Conservation (phyloP, 2,797 vertebrate species). For the Pseudomugil tenellus region DNA sequence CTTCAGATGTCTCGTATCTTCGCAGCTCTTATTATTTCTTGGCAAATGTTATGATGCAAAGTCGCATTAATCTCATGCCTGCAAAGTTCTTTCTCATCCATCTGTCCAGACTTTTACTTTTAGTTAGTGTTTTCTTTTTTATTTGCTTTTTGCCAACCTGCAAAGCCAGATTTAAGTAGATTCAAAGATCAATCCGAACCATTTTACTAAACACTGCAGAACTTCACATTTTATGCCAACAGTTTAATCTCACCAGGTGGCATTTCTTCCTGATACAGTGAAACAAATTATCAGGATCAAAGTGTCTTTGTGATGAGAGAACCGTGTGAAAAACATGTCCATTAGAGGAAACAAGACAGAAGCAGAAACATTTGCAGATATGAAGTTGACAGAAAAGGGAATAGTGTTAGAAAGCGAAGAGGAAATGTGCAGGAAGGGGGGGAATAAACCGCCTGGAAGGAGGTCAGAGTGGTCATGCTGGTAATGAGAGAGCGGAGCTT, state of each 20-base stretch:
- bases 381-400: background rate
- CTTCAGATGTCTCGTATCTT: too few relatives aligned
- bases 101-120: background rate
- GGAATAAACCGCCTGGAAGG: constrained; percentile 32
- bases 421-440: constrained; percentile 30
- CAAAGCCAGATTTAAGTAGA: background rate
- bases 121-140: background rate
- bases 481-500: background rate
- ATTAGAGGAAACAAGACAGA: background rate
- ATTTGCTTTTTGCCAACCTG: background rate
- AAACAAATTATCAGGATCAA: background rate
- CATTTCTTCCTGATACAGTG: background rate
- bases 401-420: background rate
- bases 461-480: constrained; percentile 5
- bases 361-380: background rate
- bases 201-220: background rate
- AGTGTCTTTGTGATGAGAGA: too few relatives aligned
- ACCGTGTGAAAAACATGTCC: too few relatives aligned
- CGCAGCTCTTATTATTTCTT: too few relatives aligned
- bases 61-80: background rate
- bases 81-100: background rate
- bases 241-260: background rate
- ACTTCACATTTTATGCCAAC: background rate
- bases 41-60: background rate
- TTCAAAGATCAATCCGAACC: too few relatives aligned